Conservation (phyloP, 2,113 vertebrate species). For the Panthera tigris region DNA sequence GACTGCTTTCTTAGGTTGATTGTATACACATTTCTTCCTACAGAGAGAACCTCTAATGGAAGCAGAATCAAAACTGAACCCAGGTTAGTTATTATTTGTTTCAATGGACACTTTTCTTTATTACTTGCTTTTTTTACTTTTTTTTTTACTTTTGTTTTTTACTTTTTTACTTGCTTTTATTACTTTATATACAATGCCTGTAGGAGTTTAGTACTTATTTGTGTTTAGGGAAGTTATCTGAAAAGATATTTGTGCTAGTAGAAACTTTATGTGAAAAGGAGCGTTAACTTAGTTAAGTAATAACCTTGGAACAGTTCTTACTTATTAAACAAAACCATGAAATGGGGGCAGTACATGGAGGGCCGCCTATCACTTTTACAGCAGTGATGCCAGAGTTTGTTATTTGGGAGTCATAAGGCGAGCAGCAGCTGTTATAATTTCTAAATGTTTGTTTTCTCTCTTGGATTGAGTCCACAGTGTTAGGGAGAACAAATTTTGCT, state of each 20-base stretch:
- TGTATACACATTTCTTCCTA: not conserved
- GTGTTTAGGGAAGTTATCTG: constrained; percentile 1
- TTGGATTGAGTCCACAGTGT: not conserved
- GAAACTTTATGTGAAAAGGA: constrained; percentile 64
- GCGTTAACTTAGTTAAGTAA: not conserved
- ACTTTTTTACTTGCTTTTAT: not conserved
- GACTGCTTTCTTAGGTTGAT: not conserved
- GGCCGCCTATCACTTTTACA: constrained; percentile 44
- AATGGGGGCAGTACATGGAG: not conserved
- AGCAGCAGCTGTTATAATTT: constrained; percentile 49
- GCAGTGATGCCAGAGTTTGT: not conserved
- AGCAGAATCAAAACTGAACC: not conserved
- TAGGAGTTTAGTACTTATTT: not conserved
- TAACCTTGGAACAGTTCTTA: constrained; percentile 40
- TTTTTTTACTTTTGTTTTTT: not conserved
- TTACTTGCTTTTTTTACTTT: not conserved
- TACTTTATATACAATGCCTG: not conserved
- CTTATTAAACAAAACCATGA: constrained; percentile 26
- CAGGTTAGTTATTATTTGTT: not conserved
- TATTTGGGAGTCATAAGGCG: constrained; percentile 7
- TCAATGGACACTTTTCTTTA: not conserved
- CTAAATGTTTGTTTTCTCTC: constrained; percentile 46
- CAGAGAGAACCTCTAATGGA: not conserved
- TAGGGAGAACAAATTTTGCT: not conserved
- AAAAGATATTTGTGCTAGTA: not conserved